phyloP scores from a whole-genome alignment of 2,888 invertebrate species.

The Norana najaformis region DNA sequence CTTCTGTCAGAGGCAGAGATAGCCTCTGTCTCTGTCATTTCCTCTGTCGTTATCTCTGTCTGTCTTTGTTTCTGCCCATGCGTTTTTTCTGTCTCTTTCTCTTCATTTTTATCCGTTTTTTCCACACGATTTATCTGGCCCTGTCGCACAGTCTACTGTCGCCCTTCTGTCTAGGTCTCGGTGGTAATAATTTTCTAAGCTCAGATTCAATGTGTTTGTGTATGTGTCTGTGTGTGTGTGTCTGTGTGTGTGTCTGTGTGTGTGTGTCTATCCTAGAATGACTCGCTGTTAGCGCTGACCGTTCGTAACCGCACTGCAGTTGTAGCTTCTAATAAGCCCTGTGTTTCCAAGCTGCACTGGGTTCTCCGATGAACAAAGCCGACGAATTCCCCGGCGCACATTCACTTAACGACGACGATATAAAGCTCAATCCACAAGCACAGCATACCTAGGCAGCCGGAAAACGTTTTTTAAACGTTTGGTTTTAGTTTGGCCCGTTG shows the following conservation, averaged over 20 bases:
- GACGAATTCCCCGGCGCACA: neutral
- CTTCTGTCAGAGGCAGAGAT: constrained; percentile 28
- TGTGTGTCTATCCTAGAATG: neutral
- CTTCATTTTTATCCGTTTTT: neutral
- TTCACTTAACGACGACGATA: neutral
- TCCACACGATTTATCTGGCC: too few species aligned
- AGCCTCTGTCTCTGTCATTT: neutral
- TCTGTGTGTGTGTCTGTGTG: too few species aligned
- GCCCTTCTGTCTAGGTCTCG: neutral
- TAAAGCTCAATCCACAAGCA: neutral
- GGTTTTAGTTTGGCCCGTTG: too few species aligned
- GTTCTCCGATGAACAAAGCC: neutral
- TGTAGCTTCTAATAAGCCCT: neutral
- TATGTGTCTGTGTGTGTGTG: too few species aligned
- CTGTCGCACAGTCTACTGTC: neutral
- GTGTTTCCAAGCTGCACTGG: neutral
- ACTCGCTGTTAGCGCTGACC: neutral
- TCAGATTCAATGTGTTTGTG: neutral
- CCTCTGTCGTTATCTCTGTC: constrained; percentile 28
- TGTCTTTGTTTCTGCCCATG: constrained; percentile 29
- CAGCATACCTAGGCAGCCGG: too few species aligned
- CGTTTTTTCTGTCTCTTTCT: constrained; percentile 24
- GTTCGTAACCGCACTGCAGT: neutral
- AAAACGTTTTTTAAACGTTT: too few species aligned
- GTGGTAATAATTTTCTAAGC: neutral